phyloP scores from a whole-genome alignment of 2,888 invertebrate species.

The Drosophila cognata region DNA sequence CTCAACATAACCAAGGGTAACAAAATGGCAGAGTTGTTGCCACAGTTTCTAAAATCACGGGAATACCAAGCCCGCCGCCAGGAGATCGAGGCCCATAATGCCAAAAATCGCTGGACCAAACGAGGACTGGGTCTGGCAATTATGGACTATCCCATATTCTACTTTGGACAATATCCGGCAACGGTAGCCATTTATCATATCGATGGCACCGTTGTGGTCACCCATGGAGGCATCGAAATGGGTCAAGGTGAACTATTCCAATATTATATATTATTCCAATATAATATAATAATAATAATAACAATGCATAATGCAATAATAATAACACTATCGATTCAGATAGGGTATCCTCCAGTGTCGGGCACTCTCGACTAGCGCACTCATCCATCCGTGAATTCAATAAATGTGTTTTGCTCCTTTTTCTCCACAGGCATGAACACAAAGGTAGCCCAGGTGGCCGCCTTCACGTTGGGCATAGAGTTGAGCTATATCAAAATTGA shows the following conservation, averaged over 20 bases:
- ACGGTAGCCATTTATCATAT: constrained; percentile 89
- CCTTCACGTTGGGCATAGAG: constrained; percentile 89
- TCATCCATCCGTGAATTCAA: not conserved
- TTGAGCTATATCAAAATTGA: constrained; percentile 87
- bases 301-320: constrained; percentile 60
- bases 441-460: constrained; percentile 91
- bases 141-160: constrained; percentile 88
- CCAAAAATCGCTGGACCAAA: constrained; percentile 92
- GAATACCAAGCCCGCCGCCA: constrained; percentile 87
- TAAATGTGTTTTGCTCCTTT: too few relatives aligned
- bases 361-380: not conserved
- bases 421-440: constrained; percentile 85
- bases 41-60: constrained; percentile 85
- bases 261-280: constrained; percentile 63
- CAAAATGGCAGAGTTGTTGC: constrained; percentile 85
- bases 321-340: not conserved
- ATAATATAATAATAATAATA: not conserved
- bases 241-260: constrained; percentile 89
- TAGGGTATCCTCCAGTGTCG: not conserved
- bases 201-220: constrained; percentile 90
- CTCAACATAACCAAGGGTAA: constrained; percentile 85
- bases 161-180: constrained; percentile 86
- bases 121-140: constrained; percentile 89
- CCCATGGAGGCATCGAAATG: constrained; percentile 90
- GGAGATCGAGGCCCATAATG: constrained; percentile 87